Percentiles rank a stretch among this genome's conserved stretches.
Conservation (phyloP, 2,888 invertebrate species). For the Sarcophaga carnaria region DNA sequence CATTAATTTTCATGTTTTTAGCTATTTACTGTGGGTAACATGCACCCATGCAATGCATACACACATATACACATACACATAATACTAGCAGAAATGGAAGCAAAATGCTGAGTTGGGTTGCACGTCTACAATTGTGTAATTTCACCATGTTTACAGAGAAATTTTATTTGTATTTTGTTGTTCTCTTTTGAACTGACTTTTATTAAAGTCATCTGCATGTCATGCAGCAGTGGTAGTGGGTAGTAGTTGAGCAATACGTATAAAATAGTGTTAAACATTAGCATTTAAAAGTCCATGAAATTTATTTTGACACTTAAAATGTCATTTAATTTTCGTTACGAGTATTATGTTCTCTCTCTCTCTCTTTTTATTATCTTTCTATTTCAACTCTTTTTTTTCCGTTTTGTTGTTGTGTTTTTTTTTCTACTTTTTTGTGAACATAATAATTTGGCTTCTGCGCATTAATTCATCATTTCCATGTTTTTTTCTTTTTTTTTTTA, state of each 20-base stretch:
- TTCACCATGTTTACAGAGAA: conserved; percentile 1
- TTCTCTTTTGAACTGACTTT: background rate
- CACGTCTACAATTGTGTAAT: conserved; percentile 49
- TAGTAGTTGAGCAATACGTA: background rate
- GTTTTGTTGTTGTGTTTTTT: conserved; percentile 2
- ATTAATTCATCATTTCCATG: conserved; percentile 4
- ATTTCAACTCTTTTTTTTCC: background rate
- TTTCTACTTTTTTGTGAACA: background rate
- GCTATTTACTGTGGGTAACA: conserved; percentile 26
- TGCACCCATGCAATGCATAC: background rate
- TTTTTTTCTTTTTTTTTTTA: background rate
- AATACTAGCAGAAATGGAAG: background rate
- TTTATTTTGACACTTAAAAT: conserved; percentile 64
- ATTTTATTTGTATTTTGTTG: conserved; percentile 1
- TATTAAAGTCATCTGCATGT: conserved; percentile 11
- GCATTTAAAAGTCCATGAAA: conserved; percentile 58
- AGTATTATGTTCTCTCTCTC: background rate
- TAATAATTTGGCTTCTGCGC: conserved; percentile 59
- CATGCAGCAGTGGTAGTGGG: background rate
- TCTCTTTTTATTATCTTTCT: conserved; percentile 1
- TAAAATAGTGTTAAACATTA: background rate
- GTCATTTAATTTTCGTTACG: conserved; percentile 43
- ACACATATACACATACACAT: conserved; percentile 4
- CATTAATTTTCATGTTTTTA: conserved; percentile 29
- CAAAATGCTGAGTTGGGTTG: background rate